Evolutionary conservation across 2,888 invertebrate genomes (phyloP), one percentile per base, ranked within the genome.

Genomic region (Pimpla rufipes): DNA sequence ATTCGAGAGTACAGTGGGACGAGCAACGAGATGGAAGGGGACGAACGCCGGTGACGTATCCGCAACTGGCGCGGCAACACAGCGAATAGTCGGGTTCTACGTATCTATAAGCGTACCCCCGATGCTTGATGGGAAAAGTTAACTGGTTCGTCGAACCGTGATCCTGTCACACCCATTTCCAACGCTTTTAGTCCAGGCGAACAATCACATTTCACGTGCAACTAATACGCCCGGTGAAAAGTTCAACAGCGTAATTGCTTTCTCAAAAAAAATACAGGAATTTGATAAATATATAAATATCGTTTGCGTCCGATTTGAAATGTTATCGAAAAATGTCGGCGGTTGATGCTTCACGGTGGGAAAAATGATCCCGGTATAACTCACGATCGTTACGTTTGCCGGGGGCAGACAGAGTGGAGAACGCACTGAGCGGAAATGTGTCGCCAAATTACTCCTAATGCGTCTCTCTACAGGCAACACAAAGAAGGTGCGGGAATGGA

Each of bases 401-500:
- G 18, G 16, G 16, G 11, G 11, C 23, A 57, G 23, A 71, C 8
- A 50, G 10, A 71, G 21, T 55, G 40, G 21, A 40, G 16, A 57
- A 29, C 23, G 55, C 42, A 42, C 11, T 21, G 73, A 68, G 68
- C 55, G 50, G 74, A 77, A 83, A 75, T 66, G 80, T 68, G 79
- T 77, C 81, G 86, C 84, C 85, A 84, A 89, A 89, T 89, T 89
- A 90, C 89, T 88, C 85, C 87, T 88, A 89, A 90, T 88, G 90
- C 87, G 86, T 86, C 86, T 87, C 84, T 83, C 85, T 86, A 84
- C 83, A 85, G 85, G 83, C 81, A 74, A 85, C 83, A 83, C 47
- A 64, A 70, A 42, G 75, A 78, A 79, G 68, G 74, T 47, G 74
- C 83, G 47, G 67, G 64, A 79, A 79, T 83, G 83, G 83, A 76